Evolutionary conservation across 2,113 vertebrate genomes (phyloP).

Genomic region (Coreoperca whiteheadi): DNA sequence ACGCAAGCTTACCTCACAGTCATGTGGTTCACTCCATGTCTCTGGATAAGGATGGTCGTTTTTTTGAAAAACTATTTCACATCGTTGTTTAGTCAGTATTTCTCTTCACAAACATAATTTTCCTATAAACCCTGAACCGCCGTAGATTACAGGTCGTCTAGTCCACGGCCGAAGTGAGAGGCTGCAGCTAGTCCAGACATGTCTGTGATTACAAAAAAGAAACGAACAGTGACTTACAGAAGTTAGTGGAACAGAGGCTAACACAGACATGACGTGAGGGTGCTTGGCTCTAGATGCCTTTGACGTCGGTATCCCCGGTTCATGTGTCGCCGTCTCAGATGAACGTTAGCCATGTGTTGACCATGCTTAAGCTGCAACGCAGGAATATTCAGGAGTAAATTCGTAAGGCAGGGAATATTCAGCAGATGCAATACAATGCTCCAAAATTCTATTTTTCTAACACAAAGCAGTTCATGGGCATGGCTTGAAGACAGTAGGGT

Average conservation of each 20-base stretch:
- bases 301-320: neutral
- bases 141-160: no score
- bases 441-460: neutral
- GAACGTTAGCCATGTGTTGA: neutral
- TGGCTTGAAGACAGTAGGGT: neutral
- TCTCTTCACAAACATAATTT: no score
- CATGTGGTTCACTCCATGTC: no score
- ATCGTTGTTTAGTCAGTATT: no score
- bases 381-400: neutral
- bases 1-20: no score
- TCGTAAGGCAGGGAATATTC: conserved; percentile 4
- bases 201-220: neutral
- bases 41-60: no score
- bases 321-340: neutral
- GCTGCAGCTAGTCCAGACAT: no score
- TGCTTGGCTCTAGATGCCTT: neutral
- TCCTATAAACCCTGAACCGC: no score
- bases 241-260: neutral
- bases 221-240: neutral
- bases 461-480: neutral
- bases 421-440: neutral
- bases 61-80: no score
- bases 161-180: no score
- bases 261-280: no score
- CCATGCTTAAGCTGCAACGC: neutral